phyloP scores from a whole-genome alignment of 2,888 invertebrate species.

The Horisme vitalbata region DNA sequence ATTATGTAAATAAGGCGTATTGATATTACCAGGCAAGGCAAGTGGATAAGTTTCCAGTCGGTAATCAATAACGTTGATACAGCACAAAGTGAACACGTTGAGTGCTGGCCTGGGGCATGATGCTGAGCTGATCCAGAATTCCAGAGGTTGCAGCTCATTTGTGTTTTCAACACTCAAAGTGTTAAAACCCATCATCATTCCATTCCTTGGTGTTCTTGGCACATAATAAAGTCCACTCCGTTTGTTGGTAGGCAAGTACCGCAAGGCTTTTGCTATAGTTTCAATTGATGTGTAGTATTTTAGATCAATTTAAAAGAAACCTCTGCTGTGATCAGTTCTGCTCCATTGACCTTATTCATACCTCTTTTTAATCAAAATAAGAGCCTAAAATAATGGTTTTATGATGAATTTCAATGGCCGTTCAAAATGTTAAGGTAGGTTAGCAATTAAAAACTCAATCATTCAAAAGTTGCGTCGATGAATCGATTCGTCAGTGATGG shows the following conservation, averaged over 20 bases:
- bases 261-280: too few relatives aligned
- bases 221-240: too few relatives aligned
- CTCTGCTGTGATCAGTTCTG: slow-evolving; percentile 39
- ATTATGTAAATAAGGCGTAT: slow-evolving; percentile 33
- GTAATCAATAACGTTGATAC: slow-evolving; percentile 36
- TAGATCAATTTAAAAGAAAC: too few relatives aligned
- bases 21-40: slow-evolving; percentile 27
- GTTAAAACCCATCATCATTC: too few relatives aligned
- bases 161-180: too few relatives aligned
- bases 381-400: background rate
- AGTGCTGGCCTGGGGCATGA: too few relatives aligned
- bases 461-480: slow-evolving; percentile 4
- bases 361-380: slow-evolving; percentile 34
- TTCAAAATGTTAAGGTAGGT: slow-evolving; percentile 6
- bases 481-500: slow-evolving; percentile 7
- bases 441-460: slow-evolving; percentile 12
- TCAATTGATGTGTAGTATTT: too few relatives aligned
- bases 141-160: too few relatives aligned
- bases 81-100: slow-evolving; percentile 20
- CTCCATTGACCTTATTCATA: slow-evolving; percentile 41
- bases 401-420: slow-evolving; percentile 15
- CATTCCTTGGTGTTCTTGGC: too few relatives aligned
- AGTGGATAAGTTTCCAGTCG: slow-evolving; percentile 33
- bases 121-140: too few relatives aligned
- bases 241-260: too few relatives aligned